Conservation (phyloP, 2,888 invertebrate species). For the Luperina nickerlii region DNA sequence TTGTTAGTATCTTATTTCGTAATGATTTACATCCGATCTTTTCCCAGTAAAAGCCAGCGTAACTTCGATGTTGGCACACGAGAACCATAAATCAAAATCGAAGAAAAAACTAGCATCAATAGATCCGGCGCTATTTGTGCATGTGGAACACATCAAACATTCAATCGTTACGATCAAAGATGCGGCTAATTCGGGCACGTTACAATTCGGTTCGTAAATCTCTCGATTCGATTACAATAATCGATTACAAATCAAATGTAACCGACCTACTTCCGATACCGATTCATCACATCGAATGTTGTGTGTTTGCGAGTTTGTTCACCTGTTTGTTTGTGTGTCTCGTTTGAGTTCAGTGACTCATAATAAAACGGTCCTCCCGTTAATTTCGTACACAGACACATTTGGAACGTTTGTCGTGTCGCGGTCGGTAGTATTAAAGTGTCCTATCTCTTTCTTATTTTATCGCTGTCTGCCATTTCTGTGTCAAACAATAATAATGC, state of each 20-base stretch:
- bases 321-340: slow-evolving; percentile 75
- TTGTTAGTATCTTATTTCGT: slow-evolving; percentile 22
- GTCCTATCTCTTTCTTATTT: slow-evolving; percentile 64
- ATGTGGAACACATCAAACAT: slow-evolving; percentile 60
- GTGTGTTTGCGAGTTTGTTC: slow-evolving; percentile 75
- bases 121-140: slow-evolving; percentile 48
- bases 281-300: slow-evolving; percentile 59
- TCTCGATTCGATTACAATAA: slow-evolving; percentile 59
- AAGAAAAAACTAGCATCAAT: slow-evolving; percentile 54
- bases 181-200: slow-evolving; percentile 54
- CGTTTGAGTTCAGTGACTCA: slow-evolving; percentile 76
- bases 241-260: slow-evolving; percentile 63
- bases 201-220: slow-evolving; percentile 49
- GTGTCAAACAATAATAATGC: slow-evolving; percentile 52
- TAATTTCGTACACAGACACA: slow-evolving; percentile 74
- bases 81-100: slow-evolving; percentile 60
- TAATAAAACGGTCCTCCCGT: slow-evolving; percentile 76
- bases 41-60: slow-evolving; percentile 19
- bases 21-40: slow-evolving; percentile 34
- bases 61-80: slow-evolving; percentile 54
- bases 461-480: slow-evolving; percentile 52
- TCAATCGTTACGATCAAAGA: slow-evolving; percentile 60
- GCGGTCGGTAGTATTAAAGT: slow-evolving; percentile 56
- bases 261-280: slow-evolving; percentile 50
- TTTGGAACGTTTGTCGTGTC: slow-evolving; percentile 68